A percentile compares a stretch with the other conserved stretches of the same genome.
These are phyloP conservation scores for Trididemnum clinides DNA, from an alignment of 23 tunicate species.

Conservation along the genomic window DNA sequence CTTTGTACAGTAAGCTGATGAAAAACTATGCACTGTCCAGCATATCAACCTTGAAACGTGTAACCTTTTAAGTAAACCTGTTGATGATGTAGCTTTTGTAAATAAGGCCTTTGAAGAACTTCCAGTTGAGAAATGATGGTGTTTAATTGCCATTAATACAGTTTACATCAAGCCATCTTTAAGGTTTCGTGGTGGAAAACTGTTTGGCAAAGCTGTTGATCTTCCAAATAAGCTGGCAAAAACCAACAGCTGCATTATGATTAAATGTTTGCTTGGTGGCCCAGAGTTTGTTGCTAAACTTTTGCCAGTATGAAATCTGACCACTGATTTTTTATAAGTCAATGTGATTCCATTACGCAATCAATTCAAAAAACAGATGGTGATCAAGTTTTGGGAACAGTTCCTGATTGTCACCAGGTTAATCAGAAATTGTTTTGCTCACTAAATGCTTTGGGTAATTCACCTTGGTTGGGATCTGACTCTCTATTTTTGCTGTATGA, in stretches of 20 bases:
- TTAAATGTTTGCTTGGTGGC: background rate
- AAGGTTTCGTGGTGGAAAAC: conserved; percentile 9
- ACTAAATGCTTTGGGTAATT: background rate
- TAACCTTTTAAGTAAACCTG: too few species aligned
- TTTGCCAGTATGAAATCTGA: background rate
- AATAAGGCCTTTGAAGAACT: background rate
- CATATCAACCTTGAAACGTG: background rate
- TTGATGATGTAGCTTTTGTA: conserved; percentile 11
- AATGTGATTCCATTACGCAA: background rate
- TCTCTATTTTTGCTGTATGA: background rate
- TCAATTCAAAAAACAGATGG: background rate
- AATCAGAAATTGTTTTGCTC: background rate
- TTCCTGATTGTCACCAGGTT: too few species aligned
- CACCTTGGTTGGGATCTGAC: background rate
- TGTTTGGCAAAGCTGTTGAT: conserved; percentile 34
- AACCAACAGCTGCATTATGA: background rate
- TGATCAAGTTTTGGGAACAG: background rate
- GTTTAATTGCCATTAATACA: background rate
- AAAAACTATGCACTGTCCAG: conserved; percentile 19
- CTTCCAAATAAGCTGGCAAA: conserved; percentile 16
- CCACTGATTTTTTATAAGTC: background rate
- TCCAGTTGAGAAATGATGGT: background rate
- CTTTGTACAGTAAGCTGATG: background rate
- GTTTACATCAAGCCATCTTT: conserved; percentile 9
- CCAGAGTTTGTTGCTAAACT: background rate